phyloP scores from a whole-genome alignment of 2,888 invertebrate species.

The Oscheius sp. region DNA sequence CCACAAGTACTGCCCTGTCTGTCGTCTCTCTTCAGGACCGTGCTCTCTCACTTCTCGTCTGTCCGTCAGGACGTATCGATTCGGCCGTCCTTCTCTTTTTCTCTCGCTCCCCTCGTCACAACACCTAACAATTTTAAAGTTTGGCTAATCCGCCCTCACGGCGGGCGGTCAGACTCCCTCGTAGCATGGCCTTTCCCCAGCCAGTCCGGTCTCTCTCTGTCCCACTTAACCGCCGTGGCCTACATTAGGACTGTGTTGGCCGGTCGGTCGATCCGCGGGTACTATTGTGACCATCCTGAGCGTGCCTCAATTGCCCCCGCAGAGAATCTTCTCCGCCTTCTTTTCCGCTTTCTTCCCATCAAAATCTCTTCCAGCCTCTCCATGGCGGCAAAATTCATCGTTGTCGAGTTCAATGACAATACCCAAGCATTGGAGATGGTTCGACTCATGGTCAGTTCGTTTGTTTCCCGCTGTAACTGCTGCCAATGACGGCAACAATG shows the following conservation, averaged over 20 bases:
- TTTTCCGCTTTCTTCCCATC: background rate
- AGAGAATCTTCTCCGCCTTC: background rate
- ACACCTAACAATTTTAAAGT: background rate
- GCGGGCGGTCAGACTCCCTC: conserved; percentile 12
- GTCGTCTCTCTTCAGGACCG: conserved; percentile 10
- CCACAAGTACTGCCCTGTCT: conserved; percentile 23
- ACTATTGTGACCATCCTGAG: conserved; percentile 28
- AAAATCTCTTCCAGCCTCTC: background rate
- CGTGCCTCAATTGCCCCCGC: conserved; percentile 28
- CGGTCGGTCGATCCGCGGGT: conserved; percentile 23
- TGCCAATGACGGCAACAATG: too few species aligned
- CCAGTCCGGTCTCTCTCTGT: conserved; percentile 17
- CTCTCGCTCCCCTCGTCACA: too few species aligned
- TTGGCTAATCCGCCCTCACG: background rate
- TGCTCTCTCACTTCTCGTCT: conserved; percentile 12
- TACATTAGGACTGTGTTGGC: conserved; percentile 27
- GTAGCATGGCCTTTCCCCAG: conserved; percentile 19
- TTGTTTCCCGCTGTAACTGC: too few species aligned
- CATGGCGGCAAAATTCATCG: conserved; percentile 46
- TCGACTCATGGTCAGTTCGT: conserved; percentile 38
- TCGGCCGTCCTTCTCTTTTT: conserved; percentile 2
- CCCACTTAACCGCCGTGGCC: conserved; percentile 29
- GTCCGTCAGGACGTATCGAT: conserved; percentile 3
- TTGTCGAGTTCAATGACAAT: conserved; percentile 42
- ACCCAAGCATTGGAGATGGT: conserved; percentile 40